Evolutionary conservation across 2,113 vertebrate species (phyloP).

Genomic region (Varanus salvator): DNA sequence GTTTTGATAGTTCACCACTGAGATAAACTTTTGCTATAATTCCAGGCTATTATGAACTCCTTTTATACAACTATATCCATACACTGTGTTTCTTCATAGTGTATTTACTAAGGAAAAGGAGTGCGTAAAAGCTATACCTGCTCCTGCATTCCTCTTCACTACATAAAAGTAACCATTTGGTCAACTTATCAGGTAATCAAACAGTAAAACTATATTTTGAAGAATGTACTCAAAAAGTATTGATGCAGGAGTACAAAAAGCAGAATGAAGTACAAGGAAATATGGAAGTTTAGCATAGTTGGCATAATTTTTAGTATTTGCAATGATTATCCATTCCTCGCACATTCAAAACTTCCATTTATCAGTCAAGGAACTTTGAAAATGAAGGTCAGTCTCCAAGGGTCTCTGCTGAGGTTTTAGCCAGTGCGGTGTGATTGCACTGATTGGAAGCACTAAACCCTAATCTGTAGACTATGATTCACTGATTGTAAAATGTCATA

Average conservation of each 20-base stretch:
- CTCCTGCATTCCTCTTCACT: not conserved
- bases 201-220: not conserved
- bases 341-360: not conserved
- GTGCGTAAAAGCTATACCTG: not conserved
- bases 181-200: not conserved
- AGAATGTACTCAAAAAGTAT: not conserved
- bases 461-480: not conserved
- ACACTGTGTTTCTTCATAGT: not conserved
- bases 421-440: not conserved
- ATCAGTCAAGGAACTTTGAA: not conserved
- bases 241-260: not conserved
- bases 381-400: not conserved
- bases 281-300: not conserved
- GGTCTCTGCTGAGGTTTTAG: not conserved
- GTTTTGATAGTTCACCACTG: not conserved
- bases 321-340: not conserved
- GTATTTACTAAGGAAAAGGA: not conserved
- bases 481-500: not conserved
- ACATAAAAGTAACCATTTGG: not conserved
- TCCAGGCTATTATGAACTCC: not conserved
- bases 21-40: not conserved
- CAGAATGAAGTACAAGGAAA: not conserved
- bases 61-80: not conserved
- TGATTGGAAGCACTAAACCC: not conserved
- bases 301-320: not conserved